Evolutionary conservation across 2,113 vertebrate species (phyloP), one percentile per base, ranked within the genome.

Genomic region (Rynchops niger): DNA sequence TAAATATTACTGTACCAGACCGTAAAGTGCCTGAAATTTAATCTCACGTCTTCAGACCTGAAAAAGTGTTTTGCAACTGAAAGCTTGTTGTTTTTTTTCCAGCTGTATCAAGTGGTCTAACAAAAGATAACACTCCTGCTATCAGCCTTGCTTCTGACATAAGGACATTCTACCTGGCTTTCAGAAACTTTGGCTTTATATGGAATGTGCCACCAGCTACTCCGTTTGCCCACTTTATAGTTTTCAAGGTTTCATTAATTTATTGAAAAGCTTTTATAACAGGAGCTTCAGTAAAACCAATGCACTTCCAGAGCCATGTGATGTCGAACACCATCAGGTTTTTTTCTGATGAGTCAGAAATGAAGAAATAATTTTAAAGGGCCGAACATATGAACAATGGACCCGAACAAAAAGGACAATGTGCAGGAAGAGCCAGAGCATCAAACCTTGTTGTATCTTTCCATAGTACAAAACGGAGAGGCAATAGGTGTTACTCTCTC

Each of bases 171-270:
- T 36, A 86, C 59, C n/a, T 77, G 45, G 74, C 66, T 82, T 93
- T 59, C 55, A 84, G 81, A 84, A 84, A 62, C 14, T 36, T 23
- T 40, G 34, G 4, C 29, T 94, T 93, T 73, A 69, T 47, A 77
- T 0, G 6, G 58, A 88, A 63, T 29, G 26, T 88, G 71, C 86
- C 72, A 84, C 34, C 67, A 97, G 52, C 56, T 63, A 52, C 36
- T 62, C 72, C 70, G 16, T 61, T 76, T 58, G 53, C 84, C 87
- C 86, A 78, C 19, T 88, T 84, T 25, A 72, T 62, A 45, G 55
- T 85, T 88, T 87, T 65, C 81, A 97, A 90, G 61, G 52, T 82
- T 95, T 76, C 74, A 22, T 73, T 91, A 82, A 97, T 94, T 87
- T 89, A 89, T 50, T 73, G 73, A 56, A 95, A 95, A 91, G 77